Base-by-base conservation (phyloP, 2,797 vertebrate genomes). In the Syndactyla subalaris region DNA sequence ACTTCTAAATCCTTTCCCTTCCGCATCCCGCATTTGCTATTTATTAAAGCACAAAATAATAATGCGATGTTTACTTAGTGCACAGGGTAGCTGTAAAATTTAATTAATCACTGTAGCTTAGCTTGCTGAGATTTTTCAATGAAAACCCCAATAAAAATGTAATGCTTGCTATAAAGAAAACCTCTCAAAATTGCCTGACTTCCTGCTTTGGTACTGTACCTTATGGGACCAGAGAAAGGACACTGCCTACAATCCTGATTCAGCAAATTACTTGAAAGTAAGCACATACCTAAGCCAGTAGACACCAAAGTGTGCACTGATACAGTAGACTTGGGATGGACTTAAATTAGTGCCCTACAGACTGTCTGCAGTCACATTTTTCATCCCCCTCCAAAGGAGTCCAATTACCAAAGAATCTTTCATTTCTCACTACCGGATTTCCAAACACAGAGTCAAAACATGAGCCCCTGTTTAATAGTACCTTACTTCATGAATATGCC, bases 61-160 rank as follows among this genome's bases (percentile, higher is more conserved):
- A 92, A 94, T 20, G 61, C 52, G 26, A 23, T 49, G 43, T 82
- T 95, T 89, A 77, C 86, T 49, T 68, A 80, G 49, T 18, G 84
- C 78, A 83, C 30, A 62, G 72, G 27, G 81, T 91, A 85, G 84
- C 81, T 89, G 81, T 96, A 96, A 96, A 96, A 91, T 89, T 92
- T 96, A 95, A 97, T 96, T 96, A 91, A 93, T 96, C 78, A 58
- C 43, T 85, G 61, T 68, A 93, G 57, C 93, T 93, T 81, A 81
- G 86, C 63, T 90, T 95, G 86, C 92, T 94, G 91, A 87, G 75
- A 82, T 88, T 89, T 85, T 93, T 79, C 85, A 95, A 73, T 85
- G 36, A 94, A 93, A 95, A 94, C 23, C 12, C 49, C 89, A 58
- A 88, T 94, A 95, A 96, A 92, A 92, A 79, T 43, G 12, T 34